Evolutionary conservation across 2,113 vertebrate genomes (phyloP), one percentile per base, ranked within the genome.

Genomic region (Mola mola): DNA sequence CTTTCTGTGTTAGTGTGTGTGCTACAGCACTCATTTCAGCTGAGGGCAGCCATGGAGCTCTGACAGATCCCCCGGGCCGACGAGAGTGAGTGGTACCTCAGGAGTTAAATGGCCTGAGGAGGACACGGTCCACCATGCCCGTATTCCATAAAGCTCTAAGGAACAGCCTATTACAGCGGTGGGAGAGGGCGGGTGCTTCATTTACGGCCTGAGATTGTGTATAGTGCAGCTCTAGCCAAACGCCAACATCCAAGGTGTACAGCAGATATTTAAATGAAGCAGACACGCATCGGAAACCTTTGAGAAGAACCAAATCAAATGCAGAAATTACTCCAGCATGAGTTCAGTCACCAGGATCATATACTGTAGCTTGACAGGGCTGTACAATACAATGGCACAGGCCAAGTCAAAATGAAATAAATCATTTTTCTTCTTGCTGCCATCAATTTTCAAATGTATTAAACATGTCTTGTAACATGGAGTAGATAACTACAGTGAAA

Each of bases 71-170:
- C 50, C 71, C 52, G 77, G 68, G 84, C 53, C 4, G 42, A 44
- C 51, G 47, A 21, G 52, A 48, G 25, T 58, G 78, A 67, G 51
- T 42, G 72, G 77, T 70, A 79, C 70, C 76, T 55, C 72, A 84
- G 77, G 87, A 84, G 79, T 69, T 82, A 88, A 91, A 91, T 89
- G 86, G 86, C 75, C 78, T 72, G 79, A 73, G 56, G 84, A 87
- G 70, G 75, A 83, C 79, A 85, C 63, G 60, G 67, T 72, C 82
- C 72, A 67, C 61, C 26, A 51, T 76, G 60, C 56, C 49, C 73
- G 55, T 51, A 22, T 55, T 72, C 40, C 58, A 57, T 44, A 44
- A 76, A 68, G 70, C 65, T 81, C 83, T 55, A 36, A 17, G 53
- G 71, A 77, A 63, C 52, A 72, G 31, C 13, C 41, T 66, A 53